phyloP scores from a whole-genome alignment of 1,140 invertebrate genomes.

The Stratiolaelaps scimitus region DNA sequence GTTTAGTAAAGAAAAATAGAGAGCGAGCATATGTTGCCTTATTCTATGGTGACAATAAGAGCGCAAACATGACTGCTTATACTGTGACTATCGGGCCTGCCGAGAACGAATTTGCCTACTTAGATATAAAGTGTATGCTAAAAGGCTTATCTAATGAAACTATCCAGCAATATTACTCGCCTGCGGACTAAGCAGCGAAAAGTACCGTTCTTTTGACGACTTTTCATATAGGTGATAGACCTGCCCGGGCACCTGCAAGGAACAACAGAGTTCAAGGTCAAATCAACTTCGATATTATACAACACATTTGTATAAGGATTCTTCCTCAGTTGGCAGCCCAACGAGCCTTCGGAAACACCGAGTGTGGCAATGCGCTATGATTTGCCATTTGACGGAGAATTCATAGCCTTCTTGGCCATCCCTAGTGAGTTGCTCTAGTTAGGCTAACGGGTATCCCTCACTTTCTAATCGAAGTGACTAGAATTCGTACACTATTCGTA shows the following conservation, averaged over 20 bases:
- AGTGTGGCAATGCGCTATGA: neutral
- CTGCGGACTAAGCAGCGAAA: constrained; percentile 13
- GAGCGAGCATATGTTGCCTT: too few relatives aligned
- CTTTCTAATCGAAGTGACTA: too few relatives aligned
- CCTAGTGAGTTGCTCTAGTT: too few relatives aligned
- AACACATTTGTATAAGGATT: too few relatives aligned
- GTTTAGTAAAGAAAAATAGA: too few relatives aligned
- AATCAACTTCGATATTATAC: neutral
- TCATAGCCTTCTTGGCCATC: too few relatives aligned
- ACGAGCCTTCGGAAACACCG: neutral
- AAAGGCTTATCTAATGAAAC: too few relatives aligned
- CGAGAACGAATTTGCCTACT: neutral
- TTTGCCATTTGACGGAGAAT: neutral
- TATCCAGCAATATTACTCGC: too few relatives aligned
- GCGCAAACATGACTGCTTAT: neutral
- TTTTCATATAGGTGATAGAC: constrained; percentile 25
- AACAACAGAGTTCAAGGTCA: neutral
- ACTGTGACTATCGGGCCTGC: neutral
- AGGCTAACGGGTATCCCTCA: too few relatives aligned
- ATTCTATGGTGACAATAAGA: neutral
- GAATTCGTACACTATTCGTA: neutral
- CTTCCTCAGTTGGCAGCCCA: too few relatives aligned
- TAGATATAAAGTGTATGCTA: too few relatives aligned
- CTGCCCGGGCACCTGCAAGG: neutral
- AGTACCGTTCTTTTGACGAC: neutral